Base-by-base conservation (phyloP, 1,140 invertebrate species). In the Drosophila nannoptera region DNA sequence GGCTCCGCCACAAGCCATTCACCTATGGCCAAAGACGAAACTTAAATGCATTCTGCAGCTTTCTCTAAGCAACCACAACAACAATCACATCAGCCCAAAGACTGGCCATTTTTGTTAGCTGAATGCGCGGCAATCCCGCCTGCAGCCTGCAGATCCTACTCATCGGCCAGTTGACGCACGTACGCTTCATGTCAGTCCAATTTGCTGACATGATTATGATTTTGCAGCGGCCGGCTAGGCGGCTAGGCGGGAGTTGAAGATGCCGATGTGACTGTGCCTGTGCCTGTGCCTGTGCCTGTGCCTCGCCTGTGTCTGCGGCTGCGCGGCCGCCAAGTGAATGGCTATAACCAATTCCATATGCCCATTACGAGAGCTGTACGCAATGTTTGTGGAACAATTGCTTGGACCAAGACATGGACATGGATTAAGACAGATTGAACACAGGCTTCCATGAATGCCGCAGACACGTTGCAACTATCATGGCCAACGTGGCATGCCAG, bases 181-280 rank as follows among this genome's bases (percentile, higher is more conserved):
- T 86, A 86, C 77, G 74, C 74, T 60, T 59, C 74, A 86, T 86
- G 81, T 86, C 81, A 86, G 81, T 81, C 82, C 75, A 86, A 86
- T 86, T 86, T 86, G 81, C 77, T 77, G 81, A 86, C 81, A 86
- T 86, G 81, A 86, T 86, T 86, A 86, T 86, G 81, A 86, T 86
- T 86, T 86, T 86, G 67, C 58, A 63, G 62, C 63, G 73, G 22
- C 69, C 54, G 73, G 22, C 69, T 40, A 56, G 45, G 7, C 16
- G 76, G 53, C 71, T 56, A 75, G 66, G 58, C 65, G 49, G 64
- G 72, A 60, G 59, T 61, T 54, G 69, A 73, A 64, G 50, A 80
- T 60, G 69, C 69, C 69, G 58, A 74, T 78, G 75, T 58, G 9
- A 52, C 32, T 66, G 59, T 50, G 45, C 22, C 22, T 22, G n/a